Conservation (phyloP, 2,113 vertebrate species). For the human (Homo sapiens) region DNA sequence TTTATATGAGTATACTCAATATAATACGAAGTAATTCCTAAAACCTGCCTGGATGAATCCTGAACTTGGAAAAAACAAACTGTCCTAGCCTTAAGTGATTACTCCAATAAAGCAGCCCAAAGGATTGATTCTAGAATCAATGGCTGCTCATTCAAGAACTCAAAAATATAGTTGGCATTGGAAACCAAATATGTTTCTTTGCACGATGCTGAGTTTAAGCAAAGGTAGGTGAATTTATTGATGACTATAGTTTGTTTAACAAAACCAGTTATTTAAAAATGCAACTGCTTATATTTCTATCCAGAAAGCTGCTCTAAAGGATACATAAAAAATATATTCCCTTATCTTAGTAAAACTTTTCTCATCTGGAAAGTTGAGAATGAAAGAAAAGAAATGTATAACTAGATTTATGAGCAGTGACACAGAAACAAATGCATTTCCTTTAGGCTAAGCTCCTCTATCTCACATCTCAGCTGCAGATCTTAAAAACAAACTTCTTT, state of each 20-base stretch:
- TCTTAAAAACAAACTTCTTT: background rate
- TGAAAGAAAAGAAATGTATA: background rate
- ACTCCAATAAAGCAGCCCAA: background rate
- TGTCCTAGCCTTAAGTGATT: background rate
- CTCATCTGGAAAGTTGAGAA: conserved; percentile 6
- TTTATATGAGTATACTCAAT: background rate
- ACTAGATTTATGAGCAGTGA: background rate
- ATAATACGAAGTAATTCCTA: background rate
- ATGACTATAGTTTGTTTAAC: background rate
- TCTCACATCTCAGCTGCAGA: background rate
- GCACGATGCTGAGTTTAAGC: background rate
- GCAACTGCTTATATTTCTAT: background rate
- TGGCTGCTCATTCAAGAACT: conserved; percentile 25
- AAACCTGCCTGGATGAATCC: background rate
- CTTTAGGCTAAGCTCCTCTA: background rate
- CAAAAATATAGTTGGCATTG: background rate
- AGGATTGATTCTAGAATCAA: conserved; percentile 23
- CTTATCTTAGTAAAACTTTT: background rate
- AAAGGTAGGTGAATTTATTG: background rate
- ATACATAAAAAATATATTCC: background rate
- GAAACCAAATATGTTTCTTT: background rate
- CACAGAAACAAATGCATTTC: background rate
- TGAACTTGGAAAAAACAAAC: conserved; percentile 1
- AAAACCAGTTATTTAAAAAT: conserved; percentile 25
- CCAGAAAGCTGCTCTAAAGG: background rate